phyloP scores from a whole-genome alignment of 2,797 vertebrate genomes.

The Cynodonichthys magdalenae region DNA sequence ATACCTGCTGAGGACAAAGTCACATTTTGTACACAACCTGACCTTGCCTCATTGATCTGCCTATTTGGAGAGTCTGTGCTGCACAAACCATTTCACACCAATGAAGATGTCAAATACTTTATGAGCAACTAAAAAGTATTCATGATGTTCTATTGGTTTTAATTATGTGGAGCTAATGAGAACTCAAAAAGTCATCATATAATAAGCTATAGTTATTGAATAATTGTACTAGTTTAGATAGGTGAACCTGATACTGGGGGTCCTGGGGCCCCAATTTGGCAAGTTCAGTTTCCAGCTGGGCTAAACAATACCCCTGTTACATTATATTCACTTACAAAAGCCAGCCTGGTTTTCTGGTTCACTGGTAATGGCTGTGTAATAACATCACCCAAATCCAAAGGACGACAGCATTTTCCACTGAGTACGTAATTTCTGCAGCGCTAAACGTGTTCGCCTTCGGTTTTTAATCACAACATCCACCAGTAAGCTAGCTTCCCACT shows the following conservation, averaged over 20 bases:
- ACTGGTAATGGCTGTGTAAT: neutral
- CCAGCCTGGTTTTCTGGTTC: slow-evolving; percentile 10
- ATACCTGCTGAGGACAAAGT: slow-evolving; percentile 57
- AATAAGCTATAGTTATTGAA: neutral
- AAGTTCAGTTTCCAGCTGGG: neutral
- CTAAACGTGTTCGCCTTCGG: too few relatives aligned
- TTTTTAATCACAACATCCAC: neutral
- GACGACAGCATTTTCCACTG: neutral
- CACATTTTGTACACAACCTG: slow-evolving; percentile 52
- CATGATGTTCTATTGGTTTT: neutral
- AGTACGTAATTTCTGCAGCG: too few relatives aligned
- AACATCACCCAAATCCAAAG: slow-evolving; percentile 3
- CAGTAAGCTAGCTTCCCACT: neutral
- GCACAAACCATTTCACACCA: slow-evolving; percentile 1
- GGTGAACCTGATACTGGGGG: slow-evolving; percentile 21
- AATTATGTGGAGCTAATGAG: neutral
- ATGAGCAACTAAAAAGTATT: too few relatives aligned
- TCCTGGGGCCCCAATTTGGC: slow-evolving; percentile 3
- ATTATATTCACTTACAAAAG: neutral
- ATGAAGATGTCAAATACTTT: too few relatives aligned
- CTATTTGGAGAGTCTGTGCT: slow-evolving; percentile 51
- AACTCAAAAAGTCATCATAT: neutral
- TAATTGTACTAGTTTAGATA: neutral
- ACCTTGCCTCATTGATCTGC: slow-evolving; percentile 73
- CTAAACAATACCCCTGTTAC: neutral